Base-by-base conservation (phyloP, 2,888 invertebrate species). In the Fabriciana adippe region DNA sequence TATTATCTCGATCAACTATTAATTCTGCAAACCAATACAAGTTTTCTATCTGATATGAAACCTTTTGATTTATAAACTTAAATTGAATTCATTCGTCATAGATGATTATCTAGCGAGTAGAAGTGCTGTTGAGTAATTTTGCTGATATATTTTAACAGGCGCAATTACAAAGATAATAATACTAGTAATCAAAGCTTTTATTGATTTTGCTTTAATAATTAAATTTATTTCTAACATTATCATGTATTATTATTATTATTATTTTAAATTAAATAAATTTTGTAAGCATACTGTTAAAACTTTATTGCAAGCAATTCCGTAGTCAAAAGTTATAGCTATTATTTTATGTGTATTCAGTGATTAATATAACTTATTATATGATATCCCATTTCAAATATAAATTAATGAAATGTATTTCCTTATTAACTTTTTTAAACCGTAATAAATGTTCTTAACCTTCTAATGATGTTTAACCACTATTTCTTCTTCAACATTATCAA, bases 61-160 rank as follows among this genome's bases (percentile, higher is more conserved):
- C 48, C 48, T 31, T 47, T 59, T 59, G 59, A 59, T 59, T 59
- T 59, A 48, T 48, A 48, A 59, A 59, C 48, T 47, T 26, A 47
- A 59, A 59, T 59, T 59, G 59, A 59, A 59, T 59, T 26, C 48
- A 48, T 48, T 59, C 26, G 48, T 48, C 47, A 59, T 26, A 48
- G 15, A 48, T 59, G 13, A 59, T 55, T 55, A 55, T 48, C 48
- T 59, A 26, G 15, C 26, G 31, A 26, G 35, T 41, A 50, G 35
- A 53, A 61, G 16, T 61, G 18, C 51, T 6, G 51, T 61, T 53
- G 15, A 6, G 15, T 21, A 14, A 35, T 51, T 18, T 61, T 61
- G 61, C 61, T 35, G 3, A 16, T 61, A 15, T 31, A 41, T 61
- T 51, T 41, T 21, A 1, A 53, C 18, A 61, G 61, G 61, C 61